Conservation (phyloP, 2,888 invertebrate genomes). For the Nomada hirtipes region DNA sequence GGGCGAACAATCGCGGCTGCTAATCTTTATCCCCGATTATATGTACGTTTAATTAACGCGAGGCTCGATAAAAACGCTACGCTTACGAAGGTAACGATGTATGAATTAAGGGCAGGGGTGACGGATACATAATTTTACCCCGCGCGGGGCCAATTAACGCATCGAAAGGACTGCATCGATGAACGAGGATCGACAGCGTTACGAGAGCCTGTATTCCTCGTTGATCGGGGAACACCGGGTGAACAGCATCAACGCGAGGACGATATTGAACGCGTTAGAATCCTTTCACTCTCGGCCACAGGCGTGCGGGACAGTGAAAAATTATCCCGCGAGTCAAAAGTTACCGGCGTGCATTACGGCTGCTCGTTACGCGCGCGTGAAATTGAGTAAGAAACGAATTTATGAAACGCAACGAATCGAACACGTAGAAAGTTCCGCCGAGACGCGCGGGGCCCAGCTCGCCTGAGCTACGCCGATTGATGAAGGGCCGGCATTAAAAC, state of each 20-base stretch:
- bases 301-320: constrained; percentile 22
- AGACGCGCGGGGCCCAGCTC: constrained; percentile 7
- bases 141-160: background rate
- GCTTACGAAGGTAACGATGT: background rate
- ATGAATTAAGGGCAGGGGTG: background rate
- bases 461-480: constrained; percentile 4
- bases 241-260: constrained; percentile 16
- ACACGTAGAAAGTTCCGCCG: constrained; percentile 36
- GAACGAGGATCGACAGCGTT: background rate
- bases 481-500: constrained; percentile 20
- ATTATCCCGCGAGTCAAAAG: constrained; percentile 36
- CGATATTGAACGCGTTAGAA: constrained; percentile 38
- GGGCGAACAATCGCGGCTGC: constrained; percentile 18
- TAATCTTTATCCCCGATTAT: background rate
- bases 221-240: background rate
- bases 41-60: constrained; percentile 24
- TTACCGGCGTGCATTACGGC: constrained; percentile 44
- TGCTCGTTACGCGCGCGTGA: constrained; percentile 53
- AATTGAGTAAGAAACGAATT: constrained; percentile 53
- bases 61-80: background rate
- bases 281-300: constrained; percentile 39
- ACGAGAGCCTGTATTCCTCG: background rate
- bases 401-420: constrained; percentile 52
- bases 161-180: background rate
- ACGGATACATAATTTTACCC: background rate